Evolutionary conservation across 2,888 invertebrate species (phyloP).

Genomic region (Rhamphomyia laevipes): DNA sequence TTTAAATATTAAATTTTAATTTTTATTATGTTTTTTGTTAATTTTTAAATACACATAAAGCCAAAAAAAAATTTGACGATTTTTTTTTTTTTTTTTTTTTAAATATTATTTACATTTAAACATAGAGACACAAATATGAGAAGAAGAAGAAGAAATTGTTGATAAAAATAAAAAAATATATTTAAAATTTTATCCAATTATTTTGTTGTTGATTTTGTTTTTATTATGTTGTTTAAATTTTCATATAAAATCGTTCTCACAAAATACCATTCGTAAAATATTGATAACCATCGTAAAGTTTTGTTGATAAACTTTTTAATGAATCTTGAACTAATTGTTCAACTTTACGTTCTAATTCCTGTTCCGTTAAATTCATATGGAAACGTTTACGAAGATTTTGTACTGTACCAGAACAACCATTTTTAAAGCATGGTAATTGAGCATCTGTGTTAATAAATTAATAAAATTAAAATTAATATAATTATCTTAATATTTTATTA

Average conservation of each 20-base stretch:
- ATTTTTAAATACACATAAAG: too few relatives aligned
- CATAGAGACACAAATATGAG: too few relatives aligned
- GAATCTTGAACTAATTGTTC: constrained; percentile 91
- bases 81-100: too few relatives aligned
- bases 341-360: constrained; percentile 83
- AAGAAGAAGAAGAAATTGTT: too few relatives aligned
- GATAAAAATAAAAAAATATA: too few relatives aligned
- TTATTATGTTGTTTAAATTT: constrained; percentile 34
- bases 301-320: constrained; percentile 90
- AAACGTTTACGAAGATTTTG: constrained; percentile 87
- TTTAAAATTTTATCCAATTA: not conserved
- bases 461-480: too few relatives aligned
- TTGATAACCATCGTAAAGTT: constrained; percentile 98
- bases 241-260: constrained; percentile 40
- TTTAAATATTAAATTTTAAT: too few relatives aligned
- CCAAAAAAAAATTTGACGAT: too few relatives aligned
- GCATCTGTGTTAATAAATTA: constrained; percentile 51
- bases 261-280: constrained; percentile 95
- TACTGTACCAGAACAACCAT: constrained; percentile 75
- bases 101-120: too few relatives aligned
- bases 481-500: constrained; percentile 3
- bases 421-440: constrained; percentile 91
- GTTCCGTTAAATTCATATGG: constrained; percentile 87
- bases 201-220: not conserved
- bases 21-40: too few relatives aligned